phyloP scores from a whole-genome alignment of 2,888 invertebrate species.

The Eupithecia insigniata region DNA sequence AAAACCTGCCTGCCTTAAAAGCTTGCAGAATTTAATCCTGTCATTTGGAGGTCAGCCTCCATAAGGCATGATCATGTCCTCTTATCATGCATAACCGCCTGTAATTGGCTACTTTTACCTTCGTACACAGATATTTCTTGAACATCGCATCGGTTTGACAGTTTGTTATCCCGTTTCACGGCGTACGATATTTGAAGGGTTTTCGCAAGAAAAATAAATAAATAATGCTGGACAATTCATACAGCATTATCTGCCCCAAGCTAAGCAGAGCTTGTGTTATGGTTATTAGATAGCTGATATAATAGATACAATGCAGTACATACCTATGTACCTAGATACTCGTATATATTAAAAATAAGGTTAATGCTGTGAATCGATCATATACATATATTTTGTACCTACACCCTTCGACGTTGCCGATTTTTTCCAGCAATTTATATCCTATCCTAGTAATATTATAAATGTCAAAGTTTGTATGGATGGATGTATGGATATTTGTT shows the following conservation, averaged over 20 bases:
- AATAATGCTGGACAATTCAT: too few relatives aligned
- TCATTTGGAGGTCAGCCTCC: conserved; percentile 22
- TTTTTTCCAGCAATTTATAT: too few relatives aligned
- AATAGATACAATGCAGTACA: too few relatives aligned
- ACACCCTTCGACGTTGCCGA: background rate
- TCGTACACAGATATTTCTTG: conserved; percentile 18
- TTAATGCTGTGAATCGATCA: background rate
- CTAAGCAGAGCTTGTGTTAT: too few relatives aligned
- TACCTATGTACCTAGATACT: too few relatives aligned
- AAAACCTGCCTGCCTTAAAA: conserved; percentile 21
- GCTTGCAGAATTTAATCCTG: conserved; percentile 22
- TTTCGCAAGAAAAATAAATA: background rate
- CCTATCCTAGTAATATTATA: too few relatives aligned
- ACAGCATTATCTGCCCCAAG: too few relatives aligned
- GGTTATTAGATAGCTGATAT: too few relatives aligned
- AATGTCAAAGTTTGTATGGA: too few relatives aligned
- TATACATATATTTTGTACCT: background rate
- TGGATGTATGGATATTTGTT: too few relatives aligned
- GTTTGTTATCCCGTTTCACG: conserved; percentile 12
- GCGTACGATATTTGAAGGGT: background rate
- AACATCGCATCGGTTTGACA: conserved; percentile 15
- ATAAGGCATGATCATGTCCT: conserved; percentile 30
- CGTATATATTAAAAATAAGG: too few relatives aligned
- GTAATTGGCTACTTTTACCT: conserved; percentile 29
- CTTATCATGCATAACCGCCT: conserved; percentile 24